Evolutionary conservation across 2,113 vertebrate species (phyloP).

Genomic region (Chloebia gouldiae): DNA sequence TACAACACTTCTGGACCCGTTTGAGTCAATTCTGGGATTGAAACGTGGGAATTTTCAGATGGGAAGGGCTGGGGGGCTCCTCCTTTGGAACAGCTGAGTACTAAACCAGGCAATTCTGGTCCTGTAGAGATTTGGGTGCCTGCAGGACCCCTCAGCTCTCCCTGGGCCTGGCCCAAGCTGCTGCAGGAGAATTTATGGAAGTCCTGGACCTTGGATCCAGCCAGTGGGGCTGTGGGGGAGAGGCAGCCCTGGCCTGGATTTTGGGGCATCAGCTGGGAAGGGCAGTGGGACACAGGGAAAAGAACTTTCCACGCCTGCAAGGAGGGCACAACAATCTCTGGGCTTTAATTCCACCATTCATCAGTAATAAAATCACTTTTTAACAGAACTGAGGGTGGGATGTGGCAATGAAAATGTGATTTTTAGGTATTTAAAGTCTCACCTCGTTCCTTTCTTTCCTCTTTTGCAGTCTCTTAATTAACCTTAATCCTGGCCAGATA

Average conservation of each 20-base stretch:
- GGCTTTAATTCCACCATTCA: background rate
- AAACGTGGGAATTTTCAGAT: rapidly evolving
- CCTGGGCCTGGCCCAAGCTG: background rate
- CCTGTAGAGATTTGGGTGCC: background rate
- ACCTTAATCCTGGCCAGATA: background rate
- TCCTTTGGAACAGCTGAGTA: background rate
- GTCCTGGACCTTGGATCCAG: background rate
- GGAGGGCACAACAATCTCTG: background rate
- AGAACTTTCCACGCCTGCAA: background rate
- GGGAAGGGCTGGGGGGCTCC: background rate
- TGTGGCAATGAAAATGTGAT: background rate
- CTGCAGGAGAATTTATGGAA: slow-evolving; percentile 41
- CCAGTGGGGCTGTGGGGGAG: background rate
- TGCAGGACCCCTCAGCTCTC: background rate
- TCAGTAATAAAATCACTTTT: background rate
- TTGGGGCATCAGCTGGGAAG: background rate
- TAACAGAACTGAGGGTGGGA: background rate
- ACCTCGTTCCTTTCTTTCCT: background rate
- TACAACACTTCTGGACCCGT: rapidly evolving
- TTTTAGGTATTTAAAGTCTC: background rate
- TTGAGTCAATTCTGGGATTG: background rate
- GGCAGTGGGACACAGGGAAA: background rate
- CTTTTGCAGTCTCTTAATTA: background rate
- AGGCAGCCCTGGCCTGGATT: background rate
- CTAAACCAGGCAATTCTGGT: background rate